Evolutionary conservation across 2,888 invertebrate genomes (phyloP).

Genomic region (Sinodicranocentrus sp.): DNA sequence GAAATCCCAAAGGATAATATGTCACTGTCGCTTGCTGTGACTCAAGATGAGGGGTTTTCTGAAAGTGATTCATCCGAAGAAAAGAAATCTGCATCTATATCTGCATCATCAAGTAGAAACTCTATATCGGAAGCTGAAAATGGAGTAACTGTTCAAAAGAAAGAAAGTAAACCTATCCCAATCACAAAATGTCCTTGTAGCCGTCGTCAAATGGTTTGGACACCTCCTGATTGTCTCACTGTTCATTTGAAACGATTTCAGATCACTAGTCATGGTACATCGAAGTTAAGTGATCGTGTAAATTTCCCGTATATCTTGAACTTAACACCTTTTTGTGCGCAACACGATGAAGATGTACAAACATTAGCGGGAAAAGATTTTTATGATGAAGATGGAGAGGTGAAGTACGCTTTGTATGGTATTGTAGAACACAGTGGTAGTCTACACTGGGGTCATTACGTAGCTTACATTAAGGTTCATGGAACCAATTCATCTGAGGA

Average conservation of each 20-base stretch:
- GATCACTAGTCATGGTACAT: constrained; percentile 84
- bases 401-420: constrained; percentile 92
- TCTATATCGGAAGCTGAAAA: constrained; percentile 72
- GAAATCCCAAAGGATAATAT: constrained; percentile 50
- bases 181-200: constrained; percentile 90
- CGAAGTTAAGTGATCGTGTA: constrained; percentile 92
- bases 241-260: constrained; percentile 98
- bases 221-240: constrained; percentile 95
- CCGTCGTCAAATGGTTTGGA: constrained; percentile 86
- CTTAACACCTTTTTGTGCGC: constrained; percentile 93
- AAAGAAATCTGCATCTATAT: constrained; percentile 67
- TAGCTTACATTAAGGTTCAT: constrained; percentile 93
- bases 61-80: constrained; percentile 74
- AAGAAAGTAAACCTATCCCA: constrained; percentile 84
- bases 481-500: constrained; percentile 29
- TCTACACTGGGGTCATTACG: constrained; percentile 93
- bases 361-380: constrained; percentile 46
- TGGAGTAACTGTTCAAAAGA: constrained; percentile 31
- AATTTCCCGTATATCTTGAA: constrained; percentile 92
- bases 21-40: constrained; percentile 46
- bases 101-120: constrained; percentile 72
- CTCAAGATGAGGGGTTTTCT: constrained; percentile 75
- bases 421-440: constrained; percentile 97
- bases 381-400: constrained; percentile 72
- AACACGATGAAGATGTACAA: constrained; percentile 80